phyloP scores from a whole-genome alignment of 2,888 invertebrate species.

The Acanthosepion pharaonis region DNA sequence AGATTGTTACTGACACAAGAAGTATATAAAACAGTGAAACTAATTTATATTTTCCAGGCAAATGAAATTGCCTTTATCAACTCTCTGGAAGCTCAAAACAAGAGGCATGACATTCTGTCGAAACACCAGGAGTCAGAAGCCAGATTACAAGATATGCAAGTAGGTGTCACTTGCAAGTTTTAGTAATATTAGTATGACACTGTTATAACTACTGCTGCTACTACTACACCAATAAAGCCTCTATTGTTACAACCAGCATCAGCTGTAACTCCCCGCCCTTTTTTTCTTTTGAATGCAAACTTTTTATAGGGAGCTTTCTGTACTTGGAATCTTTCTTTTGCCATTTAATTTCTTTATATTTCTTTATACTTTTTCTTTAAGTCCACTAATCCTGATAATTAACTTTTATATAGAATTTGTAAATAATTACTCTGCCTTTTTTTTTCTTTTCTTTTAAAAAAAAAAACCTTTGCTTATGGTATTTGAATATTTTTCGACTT shows the following conservation, averaged over 20 bases:
- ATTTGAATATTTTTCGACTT: no score
- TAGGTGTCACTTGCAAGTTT: slow-evolving; percentile 54
- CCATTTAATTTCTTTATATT: slow-evolving; percentile 33
- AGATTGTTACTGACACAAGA: neutral
- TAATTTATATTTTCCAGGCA: slow-evolving; percentile 76
- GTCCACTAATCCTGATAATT: neutral
- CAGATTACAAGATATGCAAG: slow-evolving; percentile 79
- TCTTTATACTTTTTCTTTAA: neutral
- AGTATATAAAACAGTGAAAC: neutral
- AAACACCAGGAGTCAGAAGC: slow-evolving; percentile 77
- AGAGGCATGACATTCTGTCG: slow-evolving; percentile 90
- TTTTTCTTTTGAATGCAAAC: neutral
- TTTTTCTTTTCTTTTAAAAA: neutral
- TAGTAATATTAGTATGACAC: slow-evolving; percentile 23
- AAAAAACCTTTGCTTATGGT: no score
- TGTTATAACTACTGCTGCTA: slow-evolving; percentile 33
- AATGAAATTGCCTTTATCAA: slow-evolving; percentile 98
- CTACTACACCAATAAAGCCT: neutral
- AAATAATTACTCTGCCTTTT: neutral
- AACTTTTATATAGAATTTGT: neutral
- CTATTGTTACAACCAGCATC: neutral
- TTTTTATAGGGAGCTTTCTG: neutral
- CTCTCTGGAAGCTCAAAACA: slow-evolving; percentile 94
- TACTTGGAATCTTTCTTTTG: neutral
- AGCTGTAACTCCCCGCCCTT: neutral